Evolutionary conservation across 2,888 invertebrate genomes (phyloP), one percentile per base, ranked within the genome.

Genomic region (Torymus auratus): DNA sequence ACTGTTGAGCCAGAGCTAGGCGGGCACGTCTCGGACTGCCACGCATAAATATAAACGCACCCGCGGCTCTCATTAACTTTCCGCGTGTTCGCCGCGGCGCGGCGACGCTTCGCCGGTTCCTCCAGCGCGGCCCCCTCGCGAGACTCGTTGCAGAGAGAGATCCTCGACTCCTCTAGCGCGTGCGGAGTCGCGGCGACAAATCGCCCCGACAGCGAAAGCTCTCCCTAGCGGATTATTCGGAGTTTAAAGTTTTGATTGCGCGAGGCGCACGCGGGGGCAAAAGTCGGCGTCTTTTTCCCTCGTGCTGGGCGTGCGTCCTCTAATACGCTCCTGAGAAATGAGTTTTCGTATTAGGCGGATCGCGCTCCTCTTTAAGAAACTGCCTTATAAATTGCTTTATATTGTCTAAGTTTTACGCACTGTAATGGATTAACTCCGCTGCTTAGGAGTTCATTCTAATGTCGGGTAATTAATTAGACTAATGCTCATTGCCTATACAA

Each of bases 51-150:
- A 88, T 88, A 88, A 88, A 88, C 87, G 88, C 86, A 88, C 88
- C 87, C 87, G 84, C 84, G 88, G 86, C 87, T 86, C 88, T 88
- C 88, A 88, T 89, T 88, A 88, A 87, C 87, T 87, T 87, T 86
- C 86, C 50, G 11, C 50, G 20, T 23, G 56, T 52, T 17, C 70
- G 23, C 17, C 20, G 13, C 3, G 55, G 53, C 17, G 14, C 17
- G 23, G 53, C 67, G 70, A 41, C 41, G 41, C 41, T 77, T 64
- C 68, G 3, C 62, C 17, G 76, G 65, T 69, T 56, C 12, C 41
- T 41, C 14, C n/a, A 12, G 55, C 52, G 56, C 10, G 13, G 60
- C n/a, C 28, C 72, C 82, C 75, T 81, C 82, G 81, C 72, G 82
- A 74, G 80, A 71, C 81, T 80, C 73, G 79, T 78, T 61, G 71